Base-by-base conservation (phyloP, 2,797 vertebrate genomes). In the Anguilla marmorata region DNA sequence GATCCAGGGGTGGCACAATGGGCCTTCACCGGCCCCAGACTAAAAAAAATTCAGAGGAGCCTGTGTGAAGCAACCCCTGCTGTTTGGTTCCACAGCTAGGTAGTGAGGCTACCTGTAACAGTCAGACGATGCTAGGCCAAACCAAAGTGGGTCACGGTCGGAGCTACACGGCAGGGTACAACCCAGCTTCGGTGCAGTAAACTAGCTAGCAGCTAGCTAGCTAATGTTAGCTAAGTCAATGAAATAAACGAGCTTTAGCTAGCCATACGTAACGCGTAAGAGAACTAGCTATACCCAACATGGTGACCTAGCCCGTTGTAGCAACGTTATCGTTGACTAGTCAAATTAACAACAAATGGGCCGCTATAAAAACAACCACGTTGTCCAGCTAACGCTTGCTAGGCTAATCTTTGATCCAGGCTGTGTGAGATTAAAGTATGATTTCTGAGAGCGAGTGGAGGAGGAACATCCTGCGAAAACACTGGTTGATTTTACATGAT, bases 121-220 rank as follows among this genome's bases (percentile, higher is more conserved):
- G 24, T 24, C 41, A 8, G 37, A 50, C 9, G 41, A 37, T 41
- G 74, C 14, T 41, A 41, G 72, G 79, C 79, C 45, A 84, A 80
- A 56, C 79, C 86, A 48, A 52, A 84, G 21, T 54, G 79, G 58
- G 45, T 82, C 87, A 63, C 48, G 80, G 79, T 69, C 58, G 58
- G 79, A 33, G 33, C 30, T 41, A 66, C 86, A 45, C 79, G 56
- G 37, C 86, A 83, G 60, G 48, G 48, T 50, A 63, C 87, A 84
- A 74, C 60, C 85, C 79, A 63, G 79, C 87, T 80, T 80, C 60
- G 21, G 19, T 83, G 76, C 37, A 45, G 79, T 82, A 21, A 50
- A 82, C 79, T 48, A 24, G 79, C 41, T 50, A 50, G 79, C 45
- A 24, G 45, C 79, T 82, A 82, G 37, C 45, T 52, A 52, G 50